These are phyloP conservation scores for Azorinus chamasolen DNA, from an alignment of 2,888 invertebrate species.

Conservation along the genomic window DNA sequence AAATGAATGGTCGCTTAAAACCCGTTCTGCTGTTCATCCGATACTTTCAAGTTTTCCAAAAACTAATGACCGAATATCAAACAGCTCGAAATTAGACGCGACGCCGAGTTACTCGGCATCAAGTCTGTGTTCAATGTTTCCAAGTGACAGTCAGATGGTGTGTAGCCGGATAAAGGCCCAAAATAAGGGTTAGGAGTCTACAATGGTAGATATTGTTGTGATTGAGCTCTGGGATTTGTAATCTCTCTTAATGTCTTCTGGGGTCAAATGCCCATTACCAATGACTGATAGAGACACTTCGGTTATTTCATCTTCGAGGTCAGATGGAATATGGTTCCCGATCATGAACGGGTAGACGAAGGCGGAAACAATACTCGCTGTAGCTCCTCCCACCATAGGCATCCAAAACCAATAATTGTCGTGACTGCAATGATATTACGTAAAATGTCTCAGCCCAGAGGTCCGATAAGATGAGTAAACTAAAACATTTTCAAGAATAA, in stretches of 20 bases:
- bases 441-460: not conserved
- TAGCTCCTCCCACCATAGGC: conserved; percentile 39
- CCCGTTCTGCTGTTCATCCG: too few relatives aligned
- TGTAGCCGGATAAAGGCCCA: too few relatives aligned
- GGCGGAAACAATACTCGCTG: conserved; percentile 35
- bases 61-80: too few relatives aligned
- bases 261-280: not conserved
- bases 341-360: conserved; percentile 56
- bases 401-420: conserved; percentile 57
- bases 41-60: too few relatives aligned
- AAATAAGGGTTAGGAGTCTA: too few relatives aligned
- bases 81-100: too few relatives aligned
- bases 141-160: too few relatives aligned
- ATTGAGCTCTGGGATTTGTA: not conserved
- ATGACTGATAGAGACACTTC: not conserved
- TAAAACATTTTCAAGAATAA: too few relatives aligned
- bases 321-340: conserved; percentile 41
- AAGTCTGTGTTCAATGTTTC: too few relatives aligned
- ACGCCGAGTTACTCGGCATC: too few relatives aligned
- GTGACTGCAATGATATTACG: conserved; percentile 5
- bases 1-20: too few relatives aligned
- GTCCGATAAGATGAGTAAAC: not conserved
- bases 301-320: not conserved
- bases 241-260: not conserved
- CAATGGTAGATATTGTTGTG: not conserved